phyloP scores from a whole-genome alignment of 2,888 invertebrate genomes.

The Thalpophila matura region DNA sequence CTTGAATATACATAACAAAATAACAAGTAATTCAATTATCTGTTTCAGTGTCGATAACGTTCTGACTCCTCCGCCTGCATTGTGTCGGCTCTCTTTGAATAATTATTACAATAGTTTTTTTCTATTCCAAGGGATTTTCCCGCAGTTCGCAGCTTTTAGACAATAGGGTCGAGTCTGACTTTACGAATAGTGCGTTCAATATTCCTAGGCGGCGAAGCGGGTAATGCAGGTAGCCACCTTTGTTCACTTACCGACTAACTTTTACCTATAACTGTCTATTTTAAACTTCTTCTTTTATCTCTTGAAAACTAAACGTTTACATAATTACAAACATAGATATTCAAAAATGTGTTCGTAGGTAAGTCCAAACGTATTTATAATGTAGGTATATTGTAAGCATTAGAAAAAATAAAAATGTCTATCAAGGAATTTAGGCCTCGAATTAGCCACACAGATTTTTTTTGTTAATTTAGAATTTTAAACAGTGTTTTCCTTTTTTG shows the following conservation, averaged over 20 bases:
- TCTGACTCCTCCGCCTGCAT: conserved; percentile 60
- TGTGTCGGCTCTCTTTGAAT: conserved; percentile 76
- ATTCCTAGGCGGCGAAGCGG: conserved; percentile 44
- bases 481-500: too few relatives aligned
- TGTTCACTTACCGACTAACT: conserved; percentile 28
- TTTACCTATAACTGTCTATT: conserved; percentile 13
- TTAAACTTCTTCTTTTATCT: neutral
- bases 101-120: conserved; percentile 71
- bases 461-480: too few relatives aligned
- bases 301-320: neutral
- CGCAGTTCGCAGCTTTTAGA: conserved; percentile 70
- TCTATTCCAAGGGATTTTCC: conserved; percentile 71
- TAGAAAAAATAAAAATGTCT: too few relatives aligned
- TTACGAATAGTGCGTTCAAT: conserved; percentile 63
- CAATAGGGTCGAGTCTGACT: conserved; percentile 67
- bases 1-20: conserved; percentile 67
- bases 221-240: conserved; percentile 70
- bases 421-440: too few relatives aligned
- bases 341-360: conserved; percentile 4
- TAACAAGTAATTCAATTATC: conserved; percentile 79
- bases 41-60: conserved; percentile 71
- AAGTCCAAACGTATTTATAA: too few relatives aligned
- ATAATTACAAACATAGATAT: neutral
- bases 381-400: too few relatives aligned
- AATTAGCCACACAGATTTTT: too few relatives aligned